A percentile compares a stretch with the other conserved stretches of the same genome.
phyloP scores from a whole-genome alignment of 2,888 invertebrate genomes.

The Hypselothyrea guttata region DNA sequence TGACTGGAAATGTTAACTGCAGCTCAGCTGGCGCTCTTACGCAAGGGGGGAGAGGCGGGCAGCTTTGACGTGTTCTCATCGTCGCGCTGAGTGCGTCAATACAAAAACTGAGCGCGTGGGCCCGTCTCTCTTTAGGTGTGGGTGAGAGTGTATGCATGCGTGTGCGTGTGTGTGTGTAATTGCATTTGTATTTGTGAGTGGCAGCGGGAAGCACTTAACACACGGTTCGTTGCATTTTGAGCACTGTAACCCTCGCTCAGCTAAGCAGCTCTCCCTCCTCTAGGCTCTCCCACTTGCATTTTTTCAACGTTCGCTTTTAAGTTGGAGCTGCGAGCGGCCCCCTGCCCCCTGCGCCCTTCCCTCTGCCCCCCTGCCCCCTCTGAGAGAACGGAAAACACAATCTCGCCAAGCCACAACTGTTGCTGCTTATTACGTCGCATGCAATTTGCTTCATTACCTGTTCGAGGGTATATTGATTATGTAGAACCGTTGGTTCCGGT shows the following conservation, averaged over 20 bases:
- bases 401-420: slow-evolving; percentile 52
- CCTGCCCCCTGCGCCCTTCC: slow-evolving; percentile 4
- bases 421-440: slow-evolving; percentile 50
- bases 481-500: not conserved
- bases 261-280: slow-evolving; percentile 16
- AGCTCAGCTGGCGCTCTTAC: slow-evolving; percentile 21
- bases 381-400: slow-evolving; percentile 1
- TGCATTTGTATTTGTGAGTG: slow-evolving; percentile 38
- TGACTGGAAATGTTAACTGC: slow-evolving; percentile 13
- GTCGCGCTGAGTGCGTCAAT: slow-evolving; percentile 57
- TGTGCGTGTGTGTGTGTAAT: slow-evolving; percentile 9
- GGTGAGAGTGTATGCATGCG: slow-evolving; percentile 6
- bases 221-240: slow-evolving; percentile 58
- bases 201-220: slow-evolving; percentile 50
- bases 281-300: no score
- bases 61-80: slow-evolving; percentile 42
- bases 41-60: slow-evolving; percentile 5
- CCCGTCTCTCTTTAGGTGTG: slow-evolving; percentile 27
- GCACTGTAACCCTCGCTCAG: slow-evolving; percentile 48
- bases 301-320: no score
- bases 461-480: slow-evolving; percentile 4
- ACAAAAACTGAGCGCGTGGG: slow-evolving; percentile 57
- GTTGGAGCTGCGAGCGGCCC: slow-evolving; percentile 1
- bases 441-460: not conserved
- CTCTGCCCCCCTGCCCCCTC: not conserved